Percentiles rank a stretch among this genome's conserved stretches.
These are phyloP conservation scores for Dasyurus viverrinus DNA, from an alignment of 2,113 vertebrate species.

Conservation along the genomic window DNA sequence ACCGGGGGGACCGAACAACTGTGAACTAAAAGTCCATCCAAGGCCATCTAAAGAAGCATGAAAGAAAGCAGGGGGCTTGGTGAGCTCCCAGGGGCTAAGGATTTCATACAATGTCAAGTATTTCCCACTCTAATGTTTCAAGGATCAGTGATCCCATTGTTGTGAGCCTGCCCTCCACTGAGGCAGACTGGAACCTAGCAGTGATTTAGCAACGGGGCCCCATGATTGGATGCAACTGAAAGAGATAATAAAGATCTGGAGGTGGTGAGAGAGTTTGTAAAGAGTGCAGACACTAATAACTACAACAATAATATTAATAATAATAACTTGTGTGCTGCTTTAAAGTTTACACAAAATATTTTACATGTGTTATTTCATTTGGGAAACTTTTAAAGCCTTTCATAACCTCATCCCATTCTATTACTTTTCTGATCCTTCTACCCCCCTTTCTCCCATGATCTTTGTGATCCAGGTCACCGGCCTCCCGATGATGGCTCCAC, in stretches of 20 bases:
- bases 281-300: not conserved
- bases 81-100: not conserved
- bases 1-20: not conserved
- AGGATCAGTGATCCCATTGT: not conserved
- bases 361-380: not conserved
- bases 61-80: not conserved
- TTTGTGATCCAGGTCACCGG: not conserved
- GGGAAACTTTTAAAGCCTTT: not conserved
- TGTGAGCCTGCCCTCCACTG: not conserved
- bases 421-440: not conserved
- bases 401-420: not conserved
- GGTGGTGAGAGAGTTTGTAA: not conserved
- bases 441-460: not conserved
- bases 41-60: not conserved
- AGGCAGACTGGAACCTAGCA: not conserved
- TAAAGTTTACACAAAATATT: not conserved
- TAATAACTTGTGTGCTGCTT: not conserved
- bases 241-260: not conserved
- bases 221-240: not conserved
- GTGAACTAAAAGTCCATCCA: not conserved
- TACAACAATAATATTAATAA: not conserved
- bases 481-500: not conserved
- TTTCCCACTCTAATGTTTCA: not conserved
- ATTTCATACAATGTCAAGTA: not conserved
- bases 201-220: not conserved